phyloP scores from a whole-genome alignment of 1,140 invertebrate species.

The Watersipora subatra region DNA sequence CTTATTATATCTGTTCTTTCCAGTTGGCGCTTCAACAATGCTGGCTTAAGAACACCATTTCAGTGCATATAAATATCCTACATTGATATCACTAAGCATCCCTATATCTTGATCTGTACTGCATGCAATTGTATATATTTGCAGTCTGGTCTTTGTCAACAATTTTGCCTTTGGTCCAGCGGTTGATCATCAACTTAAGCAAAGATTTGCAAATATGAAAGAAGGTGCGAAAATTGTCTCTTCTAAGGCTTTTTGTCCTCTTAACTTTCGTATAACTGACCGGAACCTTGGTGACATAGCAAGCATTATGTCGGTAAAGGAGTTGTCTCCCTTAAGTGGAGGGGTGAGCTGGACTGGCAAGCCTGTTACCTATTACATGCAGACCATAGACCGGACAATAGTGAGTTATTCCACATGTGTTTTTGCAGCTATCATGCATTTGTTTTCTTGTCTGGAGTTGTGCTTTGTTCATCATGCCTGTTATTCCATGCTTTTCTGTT shows the following conservation, averaged over 20 bases:
- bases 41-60: no score
- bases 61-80: no score
- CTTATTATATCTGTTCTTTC: no score
- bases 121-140: no score
- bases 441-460: not conserved
- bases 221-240: slow-evolving; percentile 86
- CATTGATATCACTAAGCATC: no score
- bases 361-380: slow-evolving; percentile 92
- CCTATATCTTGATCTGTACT: no score
- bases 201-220: slow-evolving; percentile 84
- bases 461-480: not conserved
- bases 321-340: slow-evolving; percentile 81
- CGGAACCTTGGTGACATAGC: slow-evolving; percentile 80
- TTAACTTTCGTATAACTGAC: slow-evolving; percentile 94
- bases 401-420: no score
- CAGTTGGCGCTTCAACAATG: no score
- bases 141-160: slow-evolving; percentile 83
- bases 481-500: slow-evolving; percentile 1
- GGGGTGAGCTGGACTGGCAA: slow-evolving; percentile 97
- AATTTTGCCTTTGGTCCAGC: slow-evolving; percentile 95
- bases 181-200: slow-evolving; percentile 90
- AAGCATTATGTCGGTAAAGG: slow-evolving; percentile 93
- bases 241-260: slow-evolving; percentile 93
- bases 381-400: slow-evolving; percentile 85
- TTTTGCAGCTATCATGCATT: not conserved